Base-by-base conservation (phyloP, 2,797 vertebrate genomes). In the Alcedo quadribrachys region DNA sequence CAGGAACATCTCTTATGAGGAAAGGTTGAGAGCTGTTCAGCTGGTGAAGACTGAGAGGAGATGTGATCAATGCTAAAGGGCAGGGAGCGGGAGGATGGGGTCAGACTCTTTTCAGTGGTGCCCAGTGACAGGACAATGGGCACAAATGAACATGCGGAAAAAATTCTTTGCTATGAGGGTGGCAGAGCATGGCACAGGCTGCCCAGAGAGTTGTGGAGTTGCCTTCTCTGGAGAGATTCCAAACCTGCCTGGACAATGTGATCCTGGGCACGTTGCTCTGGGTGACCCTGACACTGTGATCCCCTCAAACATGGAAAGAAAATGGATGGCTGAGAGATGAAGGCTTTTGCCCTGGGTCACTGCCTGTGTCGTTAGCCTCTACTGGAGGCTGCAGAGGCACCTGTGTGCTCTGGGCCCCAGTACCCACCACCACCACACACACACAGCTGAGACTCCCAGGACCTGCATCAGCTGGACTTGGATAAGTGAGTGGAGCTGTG, bases 211-310 rank as follows among this genome's bases (percentile, higher is more conserved):
- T 35, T 25, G 57, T 35, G 20, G 15, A 63, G 61, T 63, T 20
- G 43, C 61, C 28, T 15, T 28, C 61, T 43, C 30, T 63, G 61
- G 28, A 43, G 28, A 63, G 42, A 63, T 45, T 63, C 61, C 61
- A 63, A 45, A 63, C 61, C 61, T 14, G 15, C 30, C 40, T 43
- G 19, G 61, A 45, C 58, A 61, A 15, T 21, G 19, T 15, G 11
- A n/a, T 11, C 40, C 50, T 53, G 51, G 51, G 51, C 28, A 17
- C 51, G 15, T 27, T 53, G 51, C 51, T 53, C 28, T 28, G 51
- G 51, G 51, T 53, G 51, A 53, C 51, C 0, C 1, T 1, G 37
- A 68, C 58, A 60, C 45, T 0, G 4, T 0, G 0, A 40, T 82
- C 25, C 53, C 46, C 35, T 50, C 2, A 19, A 32, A 63, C 43